Conservation (phyloP, 2,888 invertebrate species). For the Nymphalis urticae region DNA sequence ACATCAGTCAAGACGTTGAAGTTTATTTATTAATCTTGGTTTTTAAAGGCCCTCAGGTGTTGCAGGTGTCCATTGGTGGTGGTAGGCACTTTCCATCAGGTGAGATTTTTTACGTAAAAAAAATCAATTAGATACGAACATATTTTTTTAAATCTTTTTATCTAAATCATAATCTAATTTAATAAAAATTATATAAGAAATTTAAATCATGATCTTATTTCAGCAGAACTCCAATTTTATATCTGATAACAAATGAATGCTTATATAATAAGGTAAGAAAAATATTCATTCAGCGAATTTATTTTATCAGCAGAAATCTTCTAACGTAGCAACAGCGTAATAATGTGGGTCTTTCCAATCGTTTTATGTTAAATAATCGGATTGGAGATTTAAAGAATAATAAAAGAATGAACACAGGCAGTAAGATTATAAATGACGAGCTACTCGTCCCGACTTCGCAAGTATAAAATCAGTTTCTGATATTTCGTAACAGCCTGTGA, state of each 20-base stretch:
- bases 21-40: too few relatives aligned
- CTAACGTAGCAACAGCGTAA: conserved; percentile 4
- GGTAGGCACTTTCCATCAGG: too few relatives aligned
- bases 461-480: too few relatives aligned
- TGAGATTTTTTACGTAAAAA: too few relatives aligned
- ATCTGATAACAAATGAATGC: conserved; percentile 24
- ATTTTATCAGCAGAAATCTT: conserved; percentile 5
- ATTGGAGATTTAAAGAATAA: neutral
- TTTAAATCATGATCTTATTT: conserved; percentile 17
- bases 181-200: conserved; percentile 10
- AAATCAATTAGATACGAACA: too few relatives aligned
- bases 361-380: neutral
- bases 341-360: neutral
- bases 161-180: too few relatives aligned
- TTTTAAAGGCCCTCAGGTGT: too few relatives aligned
- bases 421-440: neutral
- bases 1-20: too few relatives aligned
- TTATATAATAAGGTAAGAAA: conserved; percentile 24
- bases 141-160: too few relatives aligned
- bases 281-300: conserved; percentile 25
- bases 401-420: neutral
- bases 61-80: too few relatives aligned
- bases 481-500: too few relatives aligned
- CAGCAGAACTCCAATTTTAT: conserved; percentile 7
- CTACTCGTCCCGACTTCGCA: too few relatives aligned